A percentile compares a stretch with the other conserved stretches of the same genome.
phyloP scores from a whole-genome alignment of 2,113 vertebrate species.

The Nipponia nippon region DNA sequence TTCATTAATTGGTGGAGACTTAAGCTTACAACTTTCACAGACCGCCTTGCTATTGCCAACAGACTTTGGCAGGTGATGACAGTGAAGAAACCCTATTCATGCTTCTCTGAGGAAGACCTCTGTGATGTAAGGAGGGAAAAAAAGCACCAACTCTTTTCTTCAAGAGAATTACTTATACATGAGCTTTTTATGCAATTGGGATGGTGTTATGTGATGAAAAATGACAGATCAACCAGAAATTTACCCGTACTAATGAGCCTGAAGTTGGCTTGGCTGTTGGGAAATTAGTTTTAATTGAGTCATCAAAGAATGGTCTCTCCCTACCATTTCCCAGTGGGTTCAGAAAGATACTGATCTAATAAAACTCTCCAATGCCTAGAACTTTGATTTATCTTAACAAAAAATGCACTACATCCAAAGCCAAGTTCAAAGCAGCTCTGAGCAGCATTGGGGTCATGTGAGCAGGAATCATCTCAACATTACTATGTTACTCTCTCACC shows the following conservation, averaged over 20 bases:
- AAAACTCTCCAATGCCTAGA: neutral
- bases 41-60: neutral
- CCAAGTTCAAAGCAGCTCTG: neutral
- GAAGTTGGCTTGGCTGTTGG: neutral
- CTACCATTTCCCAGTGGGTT: neutral
- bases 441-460: neutral
- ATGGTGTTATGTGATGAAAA: neutral
- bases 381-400: neutral
- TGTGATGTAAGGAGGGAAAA: neutral
- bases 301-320: neutral
- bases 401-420: neutral
- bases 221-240: neutral
- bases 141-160: neutral
- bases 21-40: neutral
- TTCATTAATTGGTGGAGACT: neutral
- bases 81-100: neutral
- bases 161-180: neutral
- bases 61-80: neutral
- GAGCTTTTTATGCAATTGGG: neutral
- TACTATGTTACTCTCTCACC: neutral
- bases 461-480: neutral
- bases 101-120: neutral
- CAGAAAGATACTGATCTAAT: neutral
- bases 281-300: neutral
- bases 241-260: neutral